Evolutionary conservation across 2,113 vertebrate genomes (phyloP), one percentile per base, ranked within the genome.

Genomic region (Gymnobelideus leadbeateri): DNA sequence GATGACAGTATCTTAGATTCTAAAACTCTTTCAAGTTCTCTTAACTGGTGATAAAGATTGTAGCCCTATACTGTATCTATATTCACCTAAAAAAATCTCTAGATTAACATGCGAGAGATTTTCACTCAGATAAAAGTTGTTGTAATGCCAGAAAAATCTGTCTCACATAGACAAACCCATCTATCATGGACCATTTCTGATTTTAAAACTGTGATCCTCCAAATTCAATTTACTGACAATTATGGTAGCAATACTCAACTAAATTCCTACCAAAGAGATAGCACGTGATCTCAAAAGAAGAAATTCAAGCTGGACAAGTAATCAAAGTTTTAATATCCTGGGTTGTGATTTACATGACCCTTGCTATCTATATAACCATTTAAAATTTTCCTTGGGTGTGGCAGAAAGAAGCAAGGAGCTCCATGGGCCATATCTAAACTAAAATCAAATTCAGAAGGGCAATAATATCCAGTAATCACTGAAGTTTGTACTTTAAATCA

Each of bases 181-280:
- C 68, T n/a, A 19, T 19, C 14, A 77, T 7, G 16, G 51, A 37
- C 28, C 84, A 54, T 21, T 90, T 68, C 52, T 57, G 21, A 89
- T 19, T 55, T 93, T 94, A 53, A 94, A 94, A 90, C 19, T 43
- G 68, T 43, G 49, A 84, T 51, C 53, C 46, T 54, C 46, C 68
- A 84, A 43, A 47, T 26, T 97, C 92, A 54, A 43, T 61, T 89
- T 92, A 55, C 90, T 93, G 84, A 89, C 68, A 46, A 26, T 43
- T 55, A 61, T 11, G 53, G 37, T 8, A 31, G 94, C 46, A 52
- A 96, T 47, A 97, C 10, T 91, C 28, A 91, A 28, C 57, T 93
- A 89, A 54, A 91, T n/a, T 84, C 21, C 49, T 54, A 92, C 14
- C 14, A 9, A 3, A 94, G 46, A 92, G 3, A 97, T 8, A 77